Base-by-base conservation (phyloP, 2,797 vertebrate genomes). In the Coendou prehensilis region DNA sequence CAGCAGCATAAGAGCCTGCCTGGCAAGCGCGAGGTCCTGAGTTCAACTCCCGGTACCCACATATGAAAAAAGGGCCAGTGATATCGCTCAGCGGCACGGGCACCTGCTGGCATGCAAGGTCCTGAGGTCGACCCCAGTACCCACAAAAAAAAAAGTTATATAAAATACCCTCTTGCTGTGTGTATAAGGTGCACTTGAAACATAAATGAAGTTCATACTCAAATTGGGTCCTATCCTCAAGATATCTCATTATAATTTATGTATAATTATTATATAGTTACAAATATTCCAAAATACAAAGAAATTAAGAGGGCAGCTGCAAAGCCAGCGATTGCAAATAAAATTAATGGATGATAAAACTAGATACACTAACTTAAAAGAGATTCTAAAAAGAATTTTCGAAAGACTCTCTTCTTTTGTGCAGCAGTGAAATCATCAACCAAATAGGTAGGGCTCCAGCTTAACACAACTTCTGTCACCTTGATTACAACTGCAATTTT, bases 261-360 rank as follows among this genome's bases (percentile, higher is more conserved):
- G 11, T 30, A 30, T 20, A 87, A 54, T 56, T 71, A 20, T 57
- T 84, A 41, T 83, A 47, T 28, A 45, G 30, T 76, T 17, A 6
- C 6, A 50, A 76, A 76, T 76, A 76, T 47, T 30, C 26, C 73
- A 76, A 76, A 76, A 47, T 30, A 76, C 11, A 50, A 28, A 50
- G 6, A 91, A 81, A 54, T 18, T 23, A 71, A 96, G 15, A 82
- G 1, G 26, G 10, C 69, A 69, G 8, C 11, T 87, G 33, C 11
- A 87, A 83, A 61, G 18, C 37, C 63, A 57, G 3, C 1, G 3
- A 87, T 10, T 6, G 22, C 83, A 9, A 86, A 22, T 89, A 87
- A 96, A 82, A 79, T 89, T 75, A 95, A 41, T 67, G 26, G 22
- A 67, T 69, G 26, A 22, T 89, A 69, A 52, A 23, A 87, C 37